Percentiles rank a stretch among this genome's conserved stretches.
Evolutionary conservation across 2,888 invertebrate genomes (phyloP).

Genomic region (Zaprionus lineosus): DNA sequence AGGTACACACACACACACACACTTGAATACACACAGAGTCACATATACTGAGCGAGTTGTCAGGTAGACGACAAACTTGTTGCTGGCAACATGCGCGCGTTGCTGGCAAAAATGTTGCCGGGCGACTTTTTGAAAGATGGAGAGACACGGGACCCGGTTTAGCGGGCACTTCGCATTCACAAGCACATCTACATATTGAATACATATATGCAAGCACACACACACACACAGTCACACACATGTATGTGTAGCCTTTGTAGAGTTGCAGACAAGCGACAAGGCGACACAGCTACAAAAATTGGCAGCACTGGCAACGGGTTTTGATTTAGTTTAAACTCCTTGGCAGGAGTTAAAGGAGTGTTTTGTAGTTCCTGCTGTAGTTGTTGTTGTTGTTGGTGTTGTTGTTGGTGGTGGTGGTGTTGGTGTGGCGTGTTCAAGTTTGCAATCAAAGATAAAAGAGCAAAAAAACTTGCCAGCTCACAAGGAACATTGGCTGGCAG

Average conservation of each 20-base stretch:
- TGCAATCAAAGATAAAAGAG: slow-evolving; percentile 73
- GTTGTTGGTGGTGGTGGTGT: slow-evolving; percentile 20
- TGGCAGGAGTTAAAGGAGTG: slow-evolving; percentile 54
- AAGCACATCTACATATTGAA: slow-evolving; percentile 2
- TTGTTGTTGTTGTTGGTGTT: slow-evolving; percentile 17
- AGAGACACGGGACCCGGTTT: slow-evolving; percentile 49
- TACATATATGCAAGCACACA: background rate
- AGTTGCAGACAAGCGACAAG: slow-evolving; percentile 48
- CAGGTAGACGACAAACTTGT: slow-evolving; percentile 70
- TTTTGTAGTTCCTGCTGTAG: too few relatives aligned
- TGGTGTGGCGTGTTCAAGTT: slow-evolving; percentile 56
- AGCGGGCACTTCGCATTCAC: slow-evolving; percentile 18
- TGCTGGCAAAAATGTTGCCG: slow-evolving; percentile 74
- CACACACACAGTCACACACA: background rate
- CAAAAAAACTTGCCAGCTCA: slow-evolving; percentile 56
- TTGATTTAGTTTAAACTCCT: slow-evolving; percentile 39
- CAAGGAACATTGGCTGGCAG: slow-evolving; percentile 46
- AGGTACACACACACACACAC: slow-evolving; percentile 24
- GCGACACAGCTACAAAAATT: slow-evolving; percentile 49
- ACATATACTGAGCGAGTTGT: slow-evolving; percentile 17
- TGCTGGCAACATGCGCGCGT: slow-evolving; percentile 72
- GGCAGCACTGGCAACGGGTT: slow-evolving; percentile 69
- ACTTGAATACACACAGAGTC: slow-evolving; percentile 7
- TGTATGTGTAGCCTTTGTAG: slow-evolving; percentile 33
- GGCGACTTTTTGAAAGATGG: slow-evolving; percentile 69